Evolutionary conservation across 2,888 invertebrate species (phyloP).

Genomic region (Papilio gigon): DNA sequence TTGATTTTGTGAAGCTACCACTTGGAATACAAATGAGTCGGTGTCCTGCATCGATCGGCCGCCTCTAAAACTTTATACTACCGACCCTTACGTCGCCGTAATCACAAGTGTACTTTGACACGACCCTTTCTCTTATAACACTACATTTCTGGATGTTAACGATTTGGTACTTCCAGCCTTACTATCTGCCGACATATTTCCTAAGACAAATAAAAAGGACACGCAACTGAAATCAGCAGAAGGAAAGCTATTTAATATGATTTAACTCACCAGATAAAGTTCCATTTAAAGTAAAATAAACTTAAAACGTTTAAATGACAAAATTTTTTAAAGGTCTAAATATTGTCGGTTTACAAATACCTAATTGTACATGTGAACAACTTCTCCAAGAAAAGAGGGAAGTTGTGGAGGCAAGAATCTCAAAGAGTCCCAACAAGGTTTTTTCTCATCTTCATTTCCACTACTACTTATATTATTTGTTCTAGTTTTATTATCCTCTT

Average conservation of each 20-base stretch:
- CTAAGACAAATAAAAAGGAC: neutral
- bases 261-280: neutral
- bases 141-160: slow-evolving; percentile 21
- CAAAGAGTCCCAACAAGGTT: slow-evolving; percentile 55
- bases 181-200: slow-evolving; percentile 12
- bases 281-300: neutral
- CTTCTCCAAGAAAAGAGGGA: slow-evolving; percentile 59
- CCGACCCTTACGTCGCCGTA: slow-evolving; percentile 46
- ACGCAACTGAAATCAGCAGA: neutral
- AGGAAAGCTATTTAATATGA: neutral
- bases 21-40: slow-evolving; percentile 69
- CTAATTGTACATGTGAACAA: slow-evolving; percentile 43
- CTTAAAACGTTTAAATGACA: neutral
- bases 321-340: neutral
- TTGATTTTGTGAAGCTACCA: slow-evolving; percentile 77
- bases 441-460: slow-evolving; percentile 31
- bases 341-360: neutral
- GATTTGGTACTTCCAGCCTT: neutral
- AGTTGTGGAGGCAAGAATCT: slow-evolving; percentile 63
- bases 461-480: neutral
- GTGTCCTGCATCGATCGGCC: slow-evolving; percentile 55
- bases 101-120: slow-evolving; percentile 49
- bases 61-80: slow-evolving; percentile 51
- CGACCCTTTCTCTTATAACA: slow-evolving; percentile 3
- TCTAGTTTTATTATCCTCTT: neutral